Base-by-base conservation (phyloP, 2,113 vertebrate species). In the Ranitomeya imitator region DNA sequence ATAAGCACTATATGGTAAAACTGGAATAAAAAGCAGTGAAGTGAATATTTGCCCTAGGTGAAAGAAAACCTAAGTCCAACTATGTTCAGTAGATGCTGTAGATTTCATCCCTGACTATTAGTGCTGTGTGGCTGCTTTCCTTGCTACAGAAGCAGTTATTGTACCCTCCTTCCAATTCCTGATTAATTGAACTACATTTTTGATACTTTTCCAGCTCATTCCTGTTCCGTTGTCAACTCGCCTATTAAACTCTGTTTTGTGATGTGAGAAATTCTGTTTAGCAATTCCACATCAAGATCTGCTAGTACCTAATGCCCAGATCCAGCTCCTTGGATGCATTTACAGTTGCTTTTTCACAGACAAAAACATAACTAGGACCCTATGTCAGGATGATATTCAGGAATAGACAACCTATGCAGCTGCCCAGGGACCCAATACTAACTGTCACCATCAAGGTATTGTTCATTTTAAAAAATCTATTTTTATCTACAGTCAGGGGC, bases 131-230 rank as follows among this genome's bases (percentile, higher is more conserved):
- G 57, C 59, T 45, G 26, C 31, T 45, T 81, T 21, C 9, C 23
- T 19, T 81, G 79, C 31, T 15, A 26, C 57, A 81, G 57, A 60
- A 9, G 26, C n/a, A 59, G n/a, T 57, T 79, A 79, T 54, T 79
- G 77, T 81, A 18, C 55, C 57, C 57, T 60, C 18, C 9, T 81
- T 81, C 59, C 79, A 76, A 21, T 52, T 76, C 59, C 59, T 81
- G 59, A 81, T 61, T 81, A 81, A 61, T 81, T 81, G 57, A 15
- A 37, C 10, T 12, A 23, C 57, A 81, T 81, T 81, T 59, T 81
- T 81, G 79, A 81, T 81, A 61, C 26, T 37, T 81, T n/a, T 61
- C 79, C 79, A 81, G 19, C 79, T 81, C 57, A 21, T 63, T 10
- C 16, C 79, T 19, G 79, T 61, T 81, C 23, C 59, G 15, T 81